Evolutionary conservation across 2,888 invertebrate species (phyloP), one percentile per base, ranked within the genome.

Genomic region (Baccha elongata): DNA sequence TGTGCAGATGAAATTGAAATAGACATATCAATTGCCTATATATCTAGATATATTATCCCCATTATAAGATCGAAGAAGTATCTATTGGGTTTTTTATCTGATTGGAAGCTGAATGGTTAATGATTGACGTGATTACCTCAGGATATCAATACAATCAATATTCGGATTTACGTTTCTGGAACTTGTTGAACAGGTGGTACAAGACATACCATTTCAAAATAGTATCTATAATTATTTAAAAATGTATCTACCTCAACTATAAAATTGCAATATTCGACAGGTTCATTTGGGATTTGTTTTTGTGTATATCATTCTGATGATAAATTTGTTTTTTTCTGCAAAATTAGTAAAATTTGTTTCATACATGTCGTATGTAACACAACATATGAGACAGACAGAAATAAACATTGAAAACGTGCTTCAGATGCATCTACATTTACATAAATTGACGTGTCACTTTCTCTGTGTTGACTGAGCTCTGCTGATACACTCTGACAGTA

Each of bases 41-140:
- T 2, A 52, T n/a, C n/a, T 17, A 50, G 35, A 53, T 53, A 17
- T 23, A 32, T 13, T 23, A 15, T n/a, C 37, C 50, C 40, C 60
- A 29, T 11, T n/a, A n/a, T n/a, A 15, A 35, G 17, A 10, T 29
- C 15, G 42, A n/a, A n/a, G 21, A 35, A 3, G 29, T 23, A 4
- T 23, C 23, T 23, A 8, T 32, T 13, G 42, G 11, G 10, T 13
- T 35, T 15, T 35, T 17, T 55, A 48, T 60, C 58, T 48, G 21
- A 50, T 58, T 48, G 55, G 58, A 46, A 55, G 32, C 23, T 69
- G 53, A 52, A 58, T 46, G 32, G 42, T 58, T 11, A 60, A 79
- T 81, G 81, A 81, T 71, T 81, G 81, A 81, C 71, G 60, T 81
- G 76, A 60, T 73, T 67, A 71, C 71, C 76, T 60, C 32, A 48